Evolutionary conservation across 2,113 vertebrate species (phyloP), one percentile per base, ranked within the genome.

Genomic region (Anolis carolinensis): DNA sequence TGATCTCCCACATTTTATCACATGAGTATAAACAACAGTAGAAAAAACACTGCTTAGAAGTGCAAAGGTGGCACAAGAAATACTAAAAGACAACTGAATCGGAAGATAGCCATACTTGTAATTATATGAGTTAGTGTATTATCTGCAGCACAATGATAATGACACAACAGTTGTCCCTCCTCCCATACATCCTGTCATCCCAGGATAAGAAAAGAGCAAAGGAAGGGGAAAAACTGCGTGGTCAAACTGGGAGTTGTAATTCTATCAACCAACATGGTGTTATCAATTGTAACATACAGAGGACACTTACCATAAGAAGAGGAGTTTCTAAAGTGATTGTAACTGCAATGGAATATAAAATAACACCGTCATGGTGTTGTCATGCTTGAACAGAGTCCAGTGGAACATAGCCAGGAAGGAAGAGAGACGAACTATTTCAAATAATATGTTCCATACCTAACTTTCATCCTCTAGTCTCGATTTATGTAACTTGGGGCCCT

Each of bases 211-310:
- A 82, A 55, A 0, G 0, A 85, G 34, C 86, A 6, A 50, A 92
- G 83, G 71, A 83, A 93, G 85, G 91, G 92, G 88, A 83, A 89
- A 83, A 88, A 88, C 89, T 7, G 76, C 87, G 93, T 87, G 94
- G 93, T 91, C 65, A 62, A 48, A 84, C 82, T 1, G 72, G 92
- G 89, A 0, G 88, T 90, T 89, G 74, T 6, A 85, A 85, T 91
- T 85, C 90, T 92, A 62, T 62, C 77, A 9, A n/a, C 72, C 86
- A 87, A 0, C 65, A 1, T 7, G 1, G 62, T 5, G n/a, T 94
- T 94, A 94, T 95, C 94, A 16, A 59, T 36, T 7, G 1, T 27
- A 67, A 65, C 59, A 1, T 90, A 94, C 88, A 90, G 78, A 1
- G 68, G 0, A 5, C 80, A 0, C 30, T 83, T 82, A 72, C 21